Evolutionary conservation across 2,888 invertebrate genomes (phyloP).

Genomic region (Matsumyia berberina): DNA sequence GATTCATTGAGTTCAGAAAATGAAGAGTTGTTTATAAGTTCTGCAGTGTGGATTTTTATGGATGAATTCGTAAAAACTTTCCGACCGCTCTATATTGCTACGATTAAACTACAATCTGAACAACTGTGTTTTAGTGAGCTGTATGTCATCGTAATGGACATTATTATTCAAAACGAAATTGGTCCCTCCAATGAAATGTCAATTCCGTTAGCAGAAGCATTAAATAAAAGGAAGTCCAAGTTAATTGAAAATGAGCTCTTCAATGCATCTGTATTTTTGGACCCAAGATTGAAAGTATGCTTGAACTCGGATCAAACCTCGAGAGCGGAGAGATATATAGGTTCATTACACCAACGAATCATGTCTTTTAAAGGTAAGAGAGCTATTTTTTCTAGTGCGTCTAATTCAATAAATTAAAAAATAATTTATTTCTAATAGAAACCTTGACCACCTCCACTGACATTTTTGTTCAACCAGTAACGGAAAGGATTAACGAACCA

Average conservation of each 20-base stretch:
- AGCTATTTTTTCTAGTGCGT: background rate
- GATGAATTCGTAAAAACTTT: no score
- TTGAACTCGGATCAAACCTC: conserved; percentile 51
- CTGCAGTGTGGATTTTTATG: no score
- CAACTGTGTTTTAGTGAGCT: background rate
- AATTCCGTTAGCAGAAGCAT: conserved; percentile 23
- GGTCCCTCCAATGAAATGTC: conserved; percentile 37
- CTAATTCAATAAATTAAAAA: no score
- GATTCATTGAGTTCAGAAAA: no score
- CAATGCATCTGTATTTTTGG: conserved; percentile 62
- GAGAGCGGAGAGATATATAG: conserved; percentile 61
- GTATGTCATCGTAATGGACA: no score
- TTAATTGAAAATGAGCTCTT: conserved; percentile 57
- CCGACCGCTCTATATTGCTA: background rate
- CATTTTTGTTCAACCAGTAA: background rate
- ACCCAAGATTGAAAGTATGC: conserved; percentile 59
- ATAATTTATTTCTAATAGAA: conserved; percentile 21
- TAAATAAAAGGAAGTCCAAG: conserved; percentile 46
- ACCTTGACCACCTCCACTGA: background rate
- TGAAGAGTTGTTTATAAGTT: no score
- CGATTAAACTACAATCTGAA: background rate
- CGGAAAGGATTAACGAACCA: no score
- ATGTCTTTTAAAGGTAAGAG: conserved; percentile 49
- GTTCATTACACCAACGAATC: conserved; percentile 55
- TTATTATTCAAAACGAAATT: conserved; percentile 38